These are phyloP conservation scores for Drosophila nr. fundita DNA, from an alignment of 2,888 invertebrate species.

Conservation along the genomic window DNA sequence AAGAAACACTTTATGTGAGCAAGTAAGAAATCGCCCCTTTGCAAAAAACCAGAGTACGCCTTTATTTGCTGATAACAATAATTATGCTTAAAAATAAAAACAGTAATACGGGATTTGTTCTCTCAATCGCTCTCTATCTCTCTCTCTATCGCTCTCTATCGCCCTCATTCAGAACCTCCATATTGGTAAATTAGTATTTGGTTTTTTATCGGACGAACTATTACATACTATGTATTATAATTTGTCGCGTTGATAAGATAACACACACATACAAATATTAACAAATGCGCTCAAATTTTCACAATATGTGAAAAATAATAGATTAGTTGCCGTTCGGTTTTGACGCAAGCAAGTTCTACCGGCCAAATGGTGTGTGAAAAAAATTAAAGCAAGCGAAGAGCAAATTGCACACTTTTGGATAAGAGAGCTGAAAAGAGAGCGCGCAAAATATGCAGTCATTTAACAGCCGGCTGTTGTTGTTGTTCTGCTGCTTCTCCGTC, in stretches of 20 bases:
- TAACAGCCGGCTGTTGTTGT: conserved; percentile 23
- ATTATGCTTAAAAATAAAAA: neutral
- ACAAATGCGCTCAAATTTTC: conserved; percentile 42
- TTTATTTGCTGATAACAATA: conserved; percentile 1
- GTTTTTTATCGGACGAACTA: conserved; percentile 20
- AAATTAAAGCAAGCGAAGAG: conserved; percentile 9
- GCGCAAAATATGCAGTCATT: conserved; percentile 43
- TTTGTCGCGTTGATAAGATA: conserved; percentile 61
- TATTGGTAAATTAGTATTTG: conserved; percentile 3
- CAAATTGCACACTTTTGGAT: conserved; percentile 26
- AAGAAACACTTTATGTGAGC: neutral
- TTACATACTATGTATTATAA: conserved; percentile 38
- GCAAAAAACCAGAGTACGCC: neutral
- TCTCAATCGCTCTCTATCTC: neutral
- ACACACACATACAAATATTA: conserved; percentile 39
- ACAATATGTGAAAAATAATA: conserved; percentile 33
- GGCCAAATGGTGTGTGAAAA: conserved; percentile 6
- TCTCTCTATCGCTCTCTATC: neutral
- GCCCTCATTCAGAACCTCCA: neutral
- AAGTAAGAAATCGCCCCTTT: neutral
- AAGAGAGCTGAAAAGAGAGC: conserved; percentile 5
- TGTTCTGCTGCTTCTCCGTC: conserved; percentile 10
- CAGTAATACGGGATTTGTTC: neutral
- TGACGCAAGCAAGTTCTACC: conserved; percentile 52
- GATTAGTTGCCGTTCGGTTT: conserved; percentile 66